Base-by-base conservation (phyloP, 2,113 vertebrate genomes). In the Zosterops borbonicus region DNA sequence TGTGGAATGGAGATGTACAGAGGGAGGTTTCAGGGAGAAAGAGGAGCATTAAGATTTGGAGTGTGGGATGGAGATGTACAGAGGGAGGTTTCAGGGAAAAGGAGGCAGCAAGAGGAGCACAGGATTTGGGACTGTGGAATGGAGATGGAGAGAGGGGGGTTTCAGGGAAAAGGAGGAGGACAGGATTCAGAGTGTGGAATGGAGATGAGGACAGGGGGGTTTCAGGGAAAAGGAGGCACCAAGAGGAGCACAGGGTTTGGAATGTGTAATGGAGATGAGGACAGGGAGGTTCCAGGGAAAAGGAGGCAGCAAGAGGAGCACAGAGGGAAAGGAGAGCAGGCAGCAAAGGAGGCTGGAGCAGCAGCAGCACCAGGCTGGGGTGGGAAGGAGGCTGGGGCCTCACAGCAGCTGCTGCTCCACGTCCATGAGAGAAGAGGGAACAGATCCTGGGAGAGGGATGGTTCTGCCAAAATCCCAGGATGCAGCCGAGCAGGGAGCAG, bases 161-260 rank as follows among this genome's bases (percentile, higher is more conserved):
- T 42, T 42, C 42, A 42, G 42, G 42, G 42, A 42, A 42, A 42
- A 42, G 15, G 42, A 42, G 42, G n/a, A n/a, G n/a, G n/a, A n/a
- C 18, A 23, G 47, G 44, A 46, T 47, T 47, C 12, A 12, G 20
- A 46, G 20, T 21, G 44, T 46, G 19, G 46, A 47, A 47, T 47
- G 21, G 46, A 47, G 46, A 23, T 23, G 46, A n/a, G n/a, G n/a
- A n/a, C n/a, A 47, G 46, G 46, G 46, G 23, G 9, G 55, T 14
- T 58, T 22, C 55, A 58, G 21, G 33, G 9, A 58, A 9, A n/a
- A 23, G 49, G 41, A 52, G n/a, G n/a, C n/a, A n/a, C n/a, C n/a
- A n/a, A n/a, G n/a, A n/a, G 23, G 14, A 70, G 12, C 4, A 1
- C 7, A 33, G 50, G 49, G 11, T 9, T 0, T 6, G 17, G 18